phyloP scores from a whole-genome alignment of 2,113 vertebrate genomes.

The Aix galericulata region DNA sequence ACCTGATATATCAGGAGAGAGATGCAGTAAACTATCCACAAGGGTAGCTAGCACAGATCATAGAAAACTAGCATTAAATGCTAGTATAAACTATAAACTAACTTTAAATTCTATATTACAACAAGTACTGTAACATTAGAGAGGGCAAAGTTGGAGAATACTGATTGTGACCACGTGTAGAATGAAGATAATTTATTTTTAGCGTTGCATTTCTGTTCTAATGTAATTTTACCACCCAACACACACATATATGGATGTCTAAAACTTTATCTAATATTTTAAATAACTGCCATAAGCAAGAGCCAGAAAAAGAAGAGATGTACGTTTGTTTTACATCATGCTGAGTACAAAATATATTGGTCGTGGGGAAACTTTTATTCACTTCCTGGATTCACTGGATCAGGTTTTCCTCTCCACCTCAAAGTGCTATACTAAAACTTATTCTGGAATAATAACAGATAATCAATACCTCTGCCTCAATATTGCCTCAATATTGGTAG shows the following conservation, averaged over 20 bases:
- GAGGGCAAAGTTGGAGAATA: slow-evolving; percentile 2
- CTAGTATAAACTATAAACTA: not conserved
- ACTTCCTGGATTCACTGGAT: not conserved
- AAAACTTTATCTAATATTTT: slow-evolving; percentile 15
- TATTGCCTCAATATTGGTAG: not conserved
- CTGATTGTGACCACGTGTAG: slow-evolving; percentile 41
- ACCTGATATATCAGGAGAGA: slow-evolving; percentile 42
- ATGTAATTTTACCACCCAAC: not conserved
- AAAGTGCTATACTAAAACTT: not conserved
- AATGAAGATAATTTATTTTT: slow-evolving; percentile 40
- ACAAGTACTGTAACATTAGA: slow-evolving; percentile 38
- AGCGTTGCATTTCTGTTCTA: slow-evolving; percentile 13
- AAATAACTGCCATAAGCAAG: not conserved
- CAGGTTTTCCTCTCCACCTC: not conserved
- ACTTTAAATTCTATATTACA: slow-evolving; percentile 44
- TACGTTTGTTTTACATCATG: not conserved
- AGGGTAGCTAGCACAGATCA: slow-evolving; percentile 8
- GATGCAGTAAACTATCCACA: slow-evolving; percentile 16
- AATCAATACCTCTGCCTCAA: not conserved
- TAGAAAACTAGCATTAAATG: not conserved
- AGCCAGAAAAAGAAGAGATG: slow-evolving; percentile 15
- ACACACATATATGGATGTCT: not conserved
- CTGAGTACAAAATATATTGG: not conserved
- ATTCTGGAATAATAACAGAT: not conserved
- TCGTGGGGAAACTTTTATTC: not conserved